Base-by-base conservation (phyloP, 2,113 vertebrate species). In the Epinephelus fuscoguttatus region DNA sequence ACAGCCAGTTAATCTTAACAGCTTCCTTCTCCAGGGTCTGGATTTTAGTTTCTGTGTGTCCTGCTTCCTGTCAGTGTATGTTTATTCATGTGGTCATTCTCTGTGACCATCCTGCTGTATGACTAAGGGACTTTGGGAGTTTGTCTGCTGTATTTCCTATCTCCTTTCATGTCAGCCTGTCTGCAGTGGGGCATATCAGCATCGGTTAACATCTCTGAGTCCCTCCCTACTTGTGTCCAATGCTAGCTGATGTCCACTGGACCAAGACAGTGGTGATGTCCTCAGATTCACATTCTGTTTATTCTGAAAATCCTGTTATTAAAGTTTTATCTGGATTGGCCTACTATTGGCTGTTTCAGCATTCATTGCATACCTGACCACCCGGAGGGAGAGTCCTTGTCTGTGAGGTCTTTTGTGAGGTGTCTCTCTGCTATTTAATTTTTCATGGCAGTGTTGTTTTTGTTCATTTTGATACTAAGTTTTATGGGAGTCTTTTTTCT, bases 31-130 rank as follows among this genome's bases (percentile, higher is more conserved):
- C 27, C 19, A 18, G 50, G 14, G 59, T 69, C 40, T 60, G 37
- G 18, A 23, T 17, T 55, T 75, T 17, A 73, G 19, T 13, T 78
- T 27, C 53, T 52, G n/a, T 52, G n/a, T 10, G 3, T 74, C 57
- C 57, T 74, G 64, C 49, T 80, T 71, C 45, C 21, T 30, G 66
- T 72, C 57, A 47, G 47, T 19, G 33, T 33, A 3, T 75, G 42
- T 75, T 70, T 75, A 78, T 78, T 70, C 71, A 66, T 88, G 75
- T 30, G 15, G 0, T 13, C 30, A 0, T 42, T 37, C 33, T 81
- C 70, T 67, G 63, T 78, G 71, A 80, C 75, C 2, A 8, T 25
- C 70, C 17, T 30, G 52, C 66, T 70, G 56, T 37, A 33, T 53
- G 60, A 63, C 21, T 25, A 1, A 73, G 60, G 23, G 47, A 70